Base-by-base conservation (phyloP, 1,140 invertebrate species). In the Formica exsecta region DNA sequence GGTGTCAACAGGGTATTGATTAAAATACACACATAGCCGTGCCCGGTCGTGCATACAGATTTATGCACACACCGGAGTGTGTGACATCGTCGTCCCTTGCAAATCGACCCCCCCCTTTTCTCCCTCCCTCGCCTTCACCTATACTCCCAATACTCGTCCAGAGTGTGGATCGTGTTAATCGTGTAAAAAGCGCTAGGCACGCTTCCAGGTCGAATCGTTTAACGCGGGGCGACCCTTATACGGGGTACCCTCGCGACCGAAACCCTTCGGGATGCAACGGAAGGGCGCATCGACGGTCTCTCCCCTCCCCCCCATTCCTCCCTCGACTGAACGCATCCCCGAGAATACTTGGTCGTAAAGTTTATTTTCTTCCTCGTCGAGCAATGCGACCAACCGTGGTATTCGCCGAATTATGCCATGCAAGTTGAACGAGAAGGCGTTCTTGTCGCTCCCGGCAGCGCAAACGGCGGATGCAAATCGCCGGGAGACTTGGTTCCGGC, bases 1-100 rank as follows among this genome's bases (percentile, higher is more conserved):
- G 79, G 84, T 90, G 90, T 92, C 90, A 91, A 86, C 86, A 79
- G 89, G 86, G 83, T 92, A 92, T 92, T 92, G 91, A 92, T 92
- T 92, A 91, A 91, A 92, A 92, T 92, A 83, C 91, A 91, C 83
- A 68, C 71, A 61, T 77, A 85, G 48, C 65, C 11, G 59, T 11
- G n/a, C 61, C 77, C 48, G 51, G 66, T 6, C 57, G n/a, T 29
- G n/a, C 11, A 38, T 62, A 61, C 75, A 75, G 70, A 89, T 89
- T 89, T 88, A 88, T 88, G 87, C 87, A 73, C 87, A 85, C 79
- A 54, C n/a, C 41, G 61, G 41, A 77, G 74, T 79, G 61, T 25
- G 70, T 68, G 81, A 87, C 88, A 85, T 73, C 89, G 86, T 80
- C 87, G 86, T 87, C 64, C 89, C 89, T 87, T 90, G 89, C 89